These are phyloP conservation scores for Rugalucina vietnamica DNA, from an alignment of 2,888 invertebrate genomes.

Conservation along the genomic window DNA sequence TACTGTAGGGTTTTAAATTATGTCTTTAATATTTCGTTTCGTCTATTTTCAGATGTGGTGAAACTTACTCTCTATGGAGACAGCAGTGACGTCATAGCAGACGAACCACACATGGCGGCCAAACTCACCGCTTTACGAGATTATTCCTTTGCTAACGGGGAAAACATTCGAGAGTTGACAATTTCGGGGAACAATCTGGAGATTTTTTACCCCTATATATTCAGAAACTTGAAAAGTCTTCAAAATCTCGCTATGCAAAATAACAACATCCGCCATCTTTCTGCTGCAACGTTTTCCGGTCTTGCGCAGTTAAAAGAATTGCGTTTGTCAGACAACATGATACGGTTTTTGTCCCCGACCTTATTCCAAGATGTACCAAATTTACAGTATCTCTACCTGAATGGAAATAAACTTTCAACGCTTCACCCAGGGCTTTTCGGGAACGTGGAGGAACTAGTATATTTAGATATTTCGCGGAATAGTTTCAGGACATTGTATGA, in stretches of 20 bases:
- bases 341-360: slow-evolving; percentile 62
- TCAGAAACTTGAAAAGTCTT: slow-evolving; percentile 55
- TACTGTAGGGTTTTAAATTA: too few relatives aligned
- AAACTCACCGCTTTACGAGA: slow-evolving; percentile 60
- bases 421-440: slow-evolving; percentile 55
- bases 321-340: slow-evolving; percentile 66
- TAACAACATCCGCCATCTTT: slow-evolving; percentile 69
- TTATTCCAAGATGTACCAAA: slow-evolving; percentile 55
- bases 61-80: slow-evolving; percentile 67
- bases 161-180: slow-evolving; percentile 56
- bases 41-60: slow-evolving; percentile 64
- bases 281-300: slow-evolving; percentile 65
- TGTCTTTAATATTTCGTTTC: too few relatives aligned
- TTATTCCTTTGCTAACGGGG: slow-evolving; percentile 60
- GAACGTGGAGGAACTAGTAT: slow-evolving; percentile 49
- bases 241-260: slow-evolving; percentile 63
- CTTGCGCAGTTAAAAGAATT: slow-evolving; percentile 59
- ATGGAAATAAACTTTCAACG: slow-evolving; percentile 64
- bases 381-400: slow-evolving; percentile 58
- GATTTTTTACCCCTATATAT: slow-evolving; percentile 66
- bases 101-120: slow-evolving; percentile 33
- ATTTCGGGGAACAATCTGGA: slow-evolving; percentile 68
- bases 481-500: slow-evolving; percentile 64
- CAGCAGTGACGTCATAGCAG: slow-evolving; percentile 52
- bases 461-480: slow-evolving; percentile 67